These are phyloP conservation scores for Haliclona indistincta DNA, from an alignment of 37 sponge, comb jelly and placozoan genomes.

Conservation along the genomic window DNA sequence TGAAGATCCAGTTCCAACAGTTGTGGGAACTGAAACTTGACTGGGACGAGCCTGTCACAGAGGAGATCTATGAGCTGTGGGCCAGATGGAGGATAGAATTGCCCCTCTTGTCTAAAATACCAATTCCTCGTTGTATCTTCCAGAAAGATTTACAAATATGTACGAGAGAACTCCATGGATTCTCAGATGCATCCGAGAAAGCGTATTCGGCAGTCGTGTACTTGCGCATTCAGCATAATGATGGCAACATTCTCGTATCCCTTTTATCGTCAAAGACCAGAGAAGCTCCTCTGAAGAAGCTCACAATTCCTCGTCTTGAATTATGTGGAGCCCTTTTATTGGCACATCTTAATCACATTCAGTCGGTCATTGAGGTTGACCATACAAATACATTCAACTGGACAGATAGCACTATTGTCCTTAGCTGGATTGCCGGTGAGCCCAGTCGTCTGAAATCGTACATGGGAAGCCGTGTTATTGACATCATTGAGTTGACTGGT, in stretches of 20 bases:
- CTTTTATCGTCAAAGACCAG: slow-evolving; percentile 10
- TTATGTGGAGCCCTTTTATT: slow-evolving; percentile 30
- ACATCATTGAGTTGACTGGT: no score
- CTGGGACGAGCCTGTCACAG: slow-evolving; percentile 15
- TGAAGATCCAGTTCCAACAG: slow-evolving; percentile 16
- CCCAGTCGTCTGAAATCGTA: background rate
- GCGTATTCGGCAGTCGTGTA: no score
- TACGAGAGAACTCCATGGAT: slow-evolving; percentile 13
- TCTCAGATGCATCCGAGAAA: slow-evolving; percentile 15
- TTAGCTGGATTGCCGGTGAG: slow-evolving; percentile 20
- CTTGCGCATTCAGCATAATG: no score
- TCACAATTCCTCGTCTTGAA: slow-evolving; percentile 25
- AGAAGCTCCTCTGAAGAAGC: slow-evolving; percentile 24
- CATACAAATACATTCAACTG: background rate
- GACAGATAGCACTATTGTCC: slow-evolving; percentile 35
- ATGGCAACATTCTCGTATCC: no score
- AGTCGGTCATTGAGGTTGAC: background rate
- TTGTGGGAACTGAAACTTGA: slow-evolving; percentile 8
- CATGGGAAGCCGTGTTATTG: slow-evolving; percentile 15
- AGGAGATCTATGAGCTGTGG: slow-evolving; percentile 2
- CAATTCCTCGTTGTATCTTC: slow-evolving; percentile 6
- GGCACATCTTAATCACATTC: slow-evolving; percentile 4
- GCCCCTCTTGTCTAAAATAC: background rate
- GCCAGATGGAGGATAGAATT: background rate
- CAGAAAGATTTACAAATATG: background rate